Base-by-base conservation (phyloP, 1,140 invertebrate genomes). In the Solenopsis invicta region DNA sequence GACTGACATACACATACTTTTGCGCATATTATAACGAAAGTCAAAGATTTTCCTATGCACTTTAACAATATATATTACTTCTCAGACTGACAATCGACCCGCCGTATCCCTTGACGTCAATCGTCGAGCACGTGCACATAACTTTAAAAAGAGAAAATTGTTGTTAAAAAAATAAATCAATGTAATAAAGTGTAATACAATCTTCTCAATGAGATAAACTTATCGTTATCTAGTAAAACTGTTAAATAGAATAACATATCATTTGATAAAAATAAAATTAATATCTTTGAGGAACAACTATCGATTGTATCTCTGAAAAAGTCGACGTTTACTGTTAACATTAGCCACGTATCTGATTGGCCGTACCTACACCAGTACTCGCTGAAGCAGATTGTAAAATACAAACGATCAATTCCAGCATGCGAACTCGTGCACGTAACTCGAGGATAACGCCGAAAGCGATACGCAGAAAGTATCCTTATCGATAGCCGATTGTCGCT, bases 401-500 rank as follows among this genome's bases (percentile, higher is more conserved):
- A 54, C 24, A 13, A 84, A 74, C 52, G 41, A 59, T 75, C 52
- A 74, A 82, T 61, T 82, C 56, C 54, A 9, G 21, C 54, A 75
- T 71, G 50, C 54, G 64, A 71, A 61, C 45, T 56, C 24, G 56
- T 84, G 67, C 41, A 48, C 75, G 41, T 61, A 75, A 74, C 72
- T 84, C 69, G 54, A 74, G 69, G n/a, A 75, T 84, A 84, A 84
- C 66, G 54, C 71, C 80, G 80, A 61, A 74, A 75, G 21, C 69
- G 69, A 84, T 84, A 75, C 80, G 80, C 24, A 84, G 54, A 84
- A 84, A 75, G 29, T 74, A 45, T 84, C 69, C 54, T 84, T 84
- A 64, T 67, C 52, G n/a, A 62, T 41, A 34, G 75, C 88, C 89
- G 88, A 90, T 88, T 77, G 81, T 74, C 86, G 71, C 78, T 81